A percentile compares a stretch with the other conserved stretches of the same genome.
Conservation (phyloP, 2,113 vertebrate species). For the Drymodes brunneopygia region DNA sequence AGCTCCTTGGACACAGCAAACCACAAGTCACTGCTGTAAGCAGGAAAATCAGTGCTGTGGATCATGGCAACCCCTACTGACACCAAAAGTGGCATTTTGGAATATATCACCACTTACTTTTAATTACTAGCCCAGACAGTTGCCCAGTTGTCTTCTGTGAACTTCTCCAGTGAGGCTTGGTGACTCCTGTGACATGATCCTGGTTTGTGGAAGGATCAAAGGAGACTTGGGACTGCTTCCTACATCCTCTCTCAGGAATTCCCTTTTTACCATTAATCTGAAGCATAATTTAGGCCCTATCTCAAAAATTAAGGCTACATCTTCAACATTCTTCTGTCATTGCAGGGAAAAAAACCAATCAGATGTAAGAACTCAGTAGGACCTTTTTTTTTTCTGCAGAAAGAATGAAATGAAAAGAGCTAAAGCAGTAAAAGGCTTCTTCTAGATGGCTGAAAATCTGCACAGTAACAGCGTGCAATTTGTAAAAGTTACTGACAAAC, state of each 20-base stretch:
- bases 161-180: not conserved
- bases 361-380: not conserved
- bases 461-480: not conserved
- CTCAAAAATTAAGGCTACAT: not conserved
- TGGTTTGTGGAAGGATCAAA: not conserved
- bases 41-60: not conserved
- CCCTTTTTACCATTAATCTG: not conserved
- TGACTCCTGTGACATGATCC: not conserved
- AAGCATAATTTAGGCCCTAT: not conserved
- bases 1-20: not conserved
- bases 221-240: no score
- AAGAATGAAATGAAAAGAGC: not conserved
- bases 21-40: rapidly evolving
- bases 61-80: not conserved
- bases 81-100: not conserved
- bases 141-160: not conserved
- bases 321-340: not conserved
- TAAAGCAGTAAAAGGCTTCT: not conserved
- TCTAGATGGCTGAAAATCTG: not conserved
- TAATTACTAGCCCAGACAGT: not conserved
- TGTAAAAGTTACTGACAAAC: not conserved
- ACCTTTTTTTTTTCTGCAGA: not conserved
- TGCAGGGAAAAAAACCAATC: not conserved
- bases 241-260: not conserved
- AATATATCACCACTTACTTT: not conserved